Base-by-base conservation (phyloP, 2,113 vertebrate species). In the Pogonocichla stellata region DNA sequence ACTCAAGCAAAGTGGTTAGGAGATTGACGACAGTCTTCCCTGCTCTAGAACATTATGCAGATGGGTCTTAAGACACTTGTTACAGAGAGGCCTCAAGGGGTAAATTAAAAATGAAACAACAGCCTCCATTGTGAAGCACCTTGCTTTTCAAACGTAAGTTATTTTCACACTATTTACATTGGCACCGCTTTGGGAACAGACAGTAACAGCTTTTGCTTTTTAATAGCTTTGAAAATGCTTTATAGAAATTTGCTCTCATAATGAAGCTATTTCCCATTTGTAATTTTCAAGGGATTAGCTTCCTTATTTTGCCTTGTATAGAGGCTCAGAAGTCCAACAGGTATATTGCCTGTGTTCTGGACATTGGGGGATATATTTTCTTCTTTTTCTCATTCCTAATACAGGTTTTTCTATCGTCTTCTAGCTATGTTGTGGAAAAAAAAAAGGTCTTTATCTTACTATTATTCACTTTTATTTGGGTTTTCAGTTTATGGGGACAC, bases 141-240 rank as follows among this genome's bases (percentile, higher is more conserved):
- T 95, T 94, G 90, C 74, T 96, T 91, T 93, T 94, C 74, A 86
- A 91, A 91, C 38, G 3, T 58, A 80, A 89, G 78, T 88, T 92
- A 83, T 91, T 92, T 91, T 91, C 94, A 94, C 3, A 23, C 11
- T 97, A 92, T 97, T 97, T 94, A 95, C 34, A 66, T 94, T 97
- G 94, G 91, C 93, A 95, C 43, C 0, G 1, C 80, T 95, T 89
- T 48, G 82, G 90, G 92, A 97, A 95, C 92, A 95, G 95, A 94
- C 90, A 94, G 92, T 96, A 96, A 97, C 81, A 86, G 38, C 29
- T 62, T 91, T 93, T 93, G 86, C 69, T 93, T 95, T 88, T 94
- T 90, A 95, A 77, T 90, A 70, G 84, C 93, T 95, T 95, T 95
- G 80, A 93, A 96, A 95, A 80, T 77, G 58, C 81, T 94, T 95